Conservation (phyloP, 2,797 vertebrate species). For the Channallabes apus region DNA sequence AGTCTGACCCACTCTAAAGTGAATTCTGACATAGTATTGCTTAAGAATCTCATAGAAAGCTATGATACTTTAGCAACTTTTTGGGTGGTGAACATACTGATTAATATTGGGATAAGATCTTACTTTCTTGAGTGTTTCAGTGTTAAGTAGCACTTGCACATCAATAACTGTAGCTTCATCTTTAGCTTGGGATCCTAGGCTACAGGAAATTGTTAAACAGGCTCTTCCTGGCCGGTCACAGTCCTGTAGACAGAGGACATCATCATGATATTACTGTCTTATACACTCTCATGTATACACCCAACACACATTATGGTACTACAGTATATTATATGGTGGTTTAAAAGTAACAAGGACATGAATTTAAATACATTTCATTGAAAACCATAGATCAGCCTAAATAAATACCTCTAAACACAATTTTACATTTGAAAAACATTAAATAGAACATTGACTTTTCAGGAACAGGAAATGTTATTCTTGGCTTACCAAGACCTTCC, state of each 20-base stretch:
- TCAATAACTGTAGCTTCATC: constrained; percentile 87
- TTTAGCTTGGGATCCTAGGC: constrained; percentile 84
- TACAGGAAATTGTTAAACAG: constrained; percentile 86
- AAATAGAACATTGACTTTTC: background rate
- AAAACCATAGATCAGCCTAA: background rate
- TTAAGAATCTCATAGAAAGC: background rate
- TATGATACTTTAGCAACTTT: background rate
- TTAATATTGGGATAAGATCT: constrained; percentile 12
- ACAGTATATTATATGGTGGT: background rate
- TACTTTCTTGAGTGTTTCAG: constrained; percentile 94
- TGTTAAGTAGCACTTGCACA: constrained; percentile 90
- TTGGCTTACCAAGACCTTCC: constrained; percentile 90
- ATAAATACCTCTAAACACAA: background rate
- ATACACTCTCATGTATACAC: background rate
- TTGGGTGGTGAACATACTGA: background rate
- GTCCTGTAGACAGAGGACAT: constrained; percentile 75
- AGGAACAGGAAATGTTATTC: background rate
- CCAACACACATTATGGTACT: background rate
- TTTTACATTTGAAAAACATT: background rate
- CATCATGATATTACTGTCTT: background rate
- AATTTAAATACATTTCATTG: background rate
- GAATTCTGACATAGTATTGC: too few species aligned
- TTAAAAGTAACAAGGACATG: background rate
- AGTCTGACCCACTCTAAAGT: background rate
- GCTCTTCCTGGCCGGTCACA: constrained; percentile 87